A percentile compares a stretch with the other conserved stretches of the same genome.
Conservation (phyloP, 2,113 vertebrate genomes). For the Labeo rohita region DNA sequence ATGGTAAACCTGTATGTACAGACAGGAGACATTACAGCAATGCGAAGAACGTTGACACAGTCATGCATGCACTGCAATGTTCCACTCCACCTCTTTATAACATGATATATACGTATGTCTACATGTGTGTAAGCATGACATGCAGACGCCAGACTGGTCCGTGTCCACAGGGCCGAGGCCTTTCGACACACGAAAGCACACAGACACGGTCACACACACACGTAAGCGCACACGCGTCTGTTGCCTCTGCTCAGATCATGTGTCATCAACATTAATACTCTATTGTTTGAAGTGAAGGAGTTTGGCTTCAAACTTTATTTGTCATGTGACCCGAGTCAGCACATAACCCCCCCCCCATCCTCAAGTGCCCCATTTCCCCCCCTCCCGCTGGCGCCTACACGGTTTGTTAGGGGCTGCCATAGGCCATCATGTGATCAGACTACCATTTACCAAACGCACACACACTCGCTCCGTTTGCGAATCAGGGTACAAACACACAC, state of each 20-base stretch:
- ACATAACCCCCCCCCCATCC: constrained; percentile 46
- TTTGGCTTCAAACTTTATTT: constrained; percentile 75
- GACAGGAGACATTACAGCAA: background rate
- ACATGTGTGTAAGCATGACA: background rate
- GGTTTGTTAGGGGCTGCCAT: constrained; percentile 80
- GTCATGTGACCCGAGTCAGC: constrained; percentile 79
- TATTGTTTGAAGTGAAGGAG: constrained; percentile 71
- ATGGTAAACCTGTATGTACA: background rate
- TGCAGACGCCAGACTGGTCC: constrained; percentile 40
- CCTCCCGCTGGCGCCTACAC: constrained; percentile 79
- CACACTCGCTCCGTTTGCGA: constrained; percentile 39
- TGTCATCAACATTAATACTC: constrained; percentile 74
- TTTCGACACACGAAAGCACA: constrained; percentile 33
- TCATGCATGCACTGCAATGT: background rate
- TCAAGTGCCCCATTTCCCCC: constrained; percentile 33
- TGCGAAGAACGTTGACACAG: background rate
- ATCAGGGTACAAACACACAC: constrained; percentile 51
- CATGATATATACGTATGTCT: background rate
- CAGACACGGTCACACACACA: constrained; percentile 31
- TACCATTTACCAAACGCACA: constrained; percentile 70
- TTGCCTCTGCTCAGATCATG: constrained; percentile 73
- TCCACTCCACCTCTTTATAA: background rate
- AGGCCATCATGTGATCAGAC: constrained; percentile 79
- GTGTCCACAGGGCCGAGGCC: constrained; percentile 23
- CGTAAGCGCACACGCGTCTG: constrained; percentile 51